A percentile compares a stretch with the other conserved stretches of the same genome.
Conservation (phyloP, 2,888 invertebrate genomes). For the Nebria brevicollis region DNA sequence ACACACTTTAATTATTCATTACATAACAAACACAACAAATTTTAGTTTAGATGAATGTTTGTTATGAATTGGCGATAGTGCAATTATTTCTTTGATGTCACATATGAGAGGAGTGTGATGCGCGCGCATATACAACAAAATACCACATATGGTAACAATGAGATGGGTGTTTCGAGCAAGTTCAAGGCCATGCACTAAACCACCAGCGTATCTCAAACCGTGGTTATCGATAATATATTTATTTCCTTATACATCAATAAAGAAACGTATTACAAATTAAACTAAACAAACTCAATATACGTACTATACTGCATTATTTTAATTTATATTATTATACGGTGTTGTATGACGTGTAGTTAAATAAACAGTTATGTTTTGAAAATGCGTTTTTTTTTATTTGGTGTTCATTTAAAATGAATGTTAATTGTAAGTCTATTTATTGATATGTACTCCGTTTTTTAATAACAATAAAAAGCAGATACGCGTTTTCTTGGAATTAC, state of each 20-base stretch:
- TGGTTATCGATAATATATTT: background rate
- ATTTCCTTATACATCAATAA: background rate
- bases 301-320: background rate
- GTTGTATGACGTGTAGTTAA: background rate
- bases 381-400: background rate
- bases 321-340: background rate
- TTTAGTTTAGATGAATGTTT: background rate
- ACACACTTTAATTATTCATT: too few species aligned
- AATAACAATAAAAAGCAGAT: constrained; percentile 37
- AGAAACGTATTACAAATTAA: background rate
- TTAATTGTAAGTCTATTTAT: background rate
- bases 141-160: constrained; percentile 45
- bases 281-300: too few species aligned
- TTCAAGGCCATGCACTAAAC: constrained; percentile 36
- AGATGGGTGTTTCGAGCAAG: constrained; percentile 41
- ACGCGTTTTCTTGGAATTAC: constrained; percentile 37
- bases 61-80: background rate
- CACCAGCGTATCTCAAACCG: constrained; percentile 31
- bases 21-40: too few species aligned
- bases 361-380: background rate
- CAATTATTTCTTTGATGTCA: background rate
- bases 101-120: constrained; percentile 19
- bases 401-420: background rate
- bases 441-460: constrained; percentile 39
- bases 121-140: constrained; percentile 31